Evolutionary conservation across 2,888 invertebrate genomes (phyloP), one percentile per base, ranked within the genome.

Genomic region (Euzophera pinguis): DNA sequence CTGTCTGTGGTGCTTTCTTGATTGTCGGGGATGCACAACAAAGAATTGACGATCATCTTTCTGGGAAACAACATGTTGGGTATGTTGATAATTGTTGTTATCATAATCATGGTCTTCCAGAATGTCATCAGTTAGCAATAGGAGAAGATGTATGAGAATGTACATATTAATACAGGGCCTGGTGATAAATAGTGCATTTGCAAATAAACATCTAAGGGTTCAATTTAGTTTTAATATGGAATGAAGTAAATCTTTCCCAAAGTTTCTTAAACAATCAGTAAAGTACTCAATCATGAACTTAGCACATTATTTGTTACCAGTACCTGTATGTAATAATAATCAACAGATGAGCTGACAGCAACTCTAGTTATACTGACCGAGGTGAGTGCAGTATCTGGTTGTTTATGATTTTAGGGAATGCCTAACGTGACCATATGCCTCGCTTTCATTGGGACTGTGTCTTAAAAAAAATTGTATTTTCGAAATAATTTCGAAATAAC

Each of bases 21-120:
- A 99, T 99, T 67, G 98, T 99, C 7, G 99, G 98, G 7, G 99
- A 99, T 86, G 99, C 99, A 1, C 99, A 98, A 73, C 98, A 98
- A 74, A 93, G 99, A 56, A 97, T 99, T 54, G 99, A 99, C 71
- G 99, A 99, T 80, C 99, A 99, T 90, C 90, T 99, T 53, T 97
- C 97, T 92, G 99, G 99, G 29, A 99, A 99, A 89, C 99, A 99
- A 82, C 99, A 99, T 90, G 95, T 98, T 60, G 99, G 99, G 75
- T 97, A 93, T 89, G 94, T 51, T 35, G 17, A 54, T 13, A 13
- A 38, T 6, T 5, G 4, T 14, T 10, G 10, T 6, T 34, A 8
- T 2, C 2, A 34, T 34, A 34, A 34, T 10, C 8, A 10, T 34
- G 34, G 34, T 34, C 22, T 22, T 22, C 22, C 22, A 22, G 22